Conservation (phyloP, 2,888 invertebrate genomes). For the Cheiracanthium punctorium region DNA sequence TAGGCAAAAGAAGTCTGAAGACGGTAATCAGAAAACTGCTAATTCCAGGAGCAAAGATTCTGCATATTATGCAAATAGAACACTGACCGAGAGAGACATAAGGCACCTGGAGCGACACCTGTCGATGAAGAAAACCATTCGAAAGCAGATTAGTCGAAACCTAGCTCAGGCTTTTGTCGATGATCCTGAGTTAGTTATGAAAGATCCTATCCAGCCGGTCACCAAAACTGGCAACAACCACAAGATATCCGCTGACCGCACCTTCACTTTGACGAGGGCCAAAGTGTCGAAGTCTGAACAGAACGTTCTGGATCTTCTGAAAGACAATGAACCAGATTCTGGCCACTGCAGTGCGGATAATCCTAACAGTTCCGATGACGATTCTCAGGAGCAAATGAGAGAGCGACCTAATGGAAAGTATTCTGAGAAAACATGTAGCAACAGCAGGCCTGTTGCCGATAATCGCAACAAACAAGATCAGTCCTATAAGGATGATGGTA, state of each 20-base stretch:
- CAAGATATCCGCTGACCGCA: slow-evolving; percentile 23
- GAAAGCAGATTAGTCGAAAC: slow-evolving; percentile 90
- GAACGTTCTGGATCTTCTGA: slow-evolving; percentile 66
- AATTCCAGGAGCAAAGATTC: slow-evolving; percentile 33
- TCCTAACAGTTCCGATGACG: slow-evolving; percentile 61
- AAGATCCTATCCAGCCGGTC: neutral
- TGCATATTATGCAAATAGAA: slow-evolving; percentile 51
- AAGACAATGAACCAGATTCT: slow-evolving; percentile 61
- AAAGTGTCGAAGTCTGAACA: slow-evolving; percentile 65
- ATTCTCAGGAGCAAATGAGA: slow-evolving; percentile 43
- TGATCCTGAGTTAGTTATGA: slow-evolving; percentile 52
- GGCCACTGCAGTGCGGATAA: slow-evolving; percentile 66
- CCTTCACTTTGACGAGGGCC: slow-evolving; percentile 49
- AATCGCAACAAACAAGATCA: slow-evolving; percentile 20
- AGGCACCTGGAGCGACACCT: slow-evolving; percentile 87
- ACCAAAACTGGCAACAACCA: neutral
- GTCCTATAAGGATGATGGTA: slow-evolving; percentile 40
- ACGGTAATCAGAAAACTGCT: slow-evolving; percentile 24
- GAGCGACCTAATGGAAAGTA: neutral
- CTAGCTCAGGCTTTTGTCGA: slow-evolving; percentile 80
- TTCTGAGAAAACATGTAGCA: slow-evolving; percentile 19
- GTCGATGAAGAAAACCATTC: slow-evolving; percentile 90
- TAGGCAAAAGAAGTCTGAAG: slow-evolving; percentile 23
- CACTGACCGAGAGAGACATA: slow-evolving; percentile 76
- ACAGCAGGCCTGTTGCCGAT: slow-evolving; percentile 31